Percentiles rank a stretch among this genome's conserved stretches.
Evolutionary conservation across 2,888 invertebrate species (phyloP).

Genomic region (Oscheius onirici): DNA sequence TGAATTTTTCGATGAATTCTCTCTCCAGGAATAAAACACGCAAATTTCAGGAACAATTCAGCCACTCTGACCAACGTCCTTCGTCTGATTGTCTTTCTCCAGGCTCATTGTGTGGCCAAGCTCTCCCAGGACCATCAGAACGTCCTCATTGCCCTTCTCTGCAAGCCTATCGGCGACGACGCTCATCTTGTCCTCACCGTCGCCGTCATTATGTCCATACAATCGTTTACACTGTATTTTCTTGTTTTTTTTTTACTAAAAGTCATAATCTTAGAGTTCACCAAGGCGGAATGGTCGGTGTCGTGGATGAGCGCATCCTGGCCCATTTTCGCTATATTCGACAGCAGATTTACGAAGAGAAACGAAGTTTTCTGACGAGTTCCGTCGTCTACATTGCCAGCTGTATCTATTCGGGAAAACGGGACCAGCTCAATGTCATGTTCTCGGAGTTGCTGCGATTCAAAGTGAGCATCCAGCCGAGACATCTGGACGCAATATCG

Average conservation of each 20-base stretch:
- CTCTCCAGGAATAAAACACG: no score
- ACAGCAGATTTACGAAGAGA: not conserved
- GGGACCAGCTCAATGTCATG: constrained; percentile 30
- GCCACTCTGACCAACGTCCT: constrained; percentile 9
- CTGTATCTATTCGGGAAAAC: constrained; percentile 16
- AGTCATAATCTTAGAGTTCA: not conserved
- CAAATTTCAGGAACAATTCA: not conserved
- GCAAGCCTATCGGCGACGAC: constrained; percentile 23
- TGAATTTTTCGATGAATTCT: not conserved
- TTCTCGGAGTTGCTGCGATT: constrained; percentile 33
- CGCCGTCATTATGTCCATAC: constrained; percentile 39
- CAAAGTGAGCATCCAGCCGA: constrained; percentile 27
- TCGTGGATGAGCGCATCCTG: constrained; percentile 1
- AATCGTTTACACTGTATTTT: constrained; percentile 39
- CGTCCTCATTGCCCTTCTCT: not conserved
- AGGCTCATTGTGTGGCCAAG: constrained; percentile 16
- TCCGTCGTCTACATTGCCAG: constrained; percentile 14
- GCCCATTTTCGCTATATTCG: constrained; percentile 4
- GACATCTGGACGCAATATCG: constrained; percentile 15
- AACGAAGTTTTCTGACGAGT: not conserved
- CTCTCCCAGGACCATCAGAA: constrained; percentile 3
- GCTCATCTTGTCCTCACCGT: constrained; percentile 40
- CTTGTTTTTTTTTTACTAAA: not conserved
- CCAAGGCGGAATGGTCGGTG: constrained; percentile 3
- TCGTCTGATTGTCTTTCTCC: constrained; percentile 1